Conservation (phyloP, 2,888 invertebrate species). For the Trachelus troglodyta region DNA sequence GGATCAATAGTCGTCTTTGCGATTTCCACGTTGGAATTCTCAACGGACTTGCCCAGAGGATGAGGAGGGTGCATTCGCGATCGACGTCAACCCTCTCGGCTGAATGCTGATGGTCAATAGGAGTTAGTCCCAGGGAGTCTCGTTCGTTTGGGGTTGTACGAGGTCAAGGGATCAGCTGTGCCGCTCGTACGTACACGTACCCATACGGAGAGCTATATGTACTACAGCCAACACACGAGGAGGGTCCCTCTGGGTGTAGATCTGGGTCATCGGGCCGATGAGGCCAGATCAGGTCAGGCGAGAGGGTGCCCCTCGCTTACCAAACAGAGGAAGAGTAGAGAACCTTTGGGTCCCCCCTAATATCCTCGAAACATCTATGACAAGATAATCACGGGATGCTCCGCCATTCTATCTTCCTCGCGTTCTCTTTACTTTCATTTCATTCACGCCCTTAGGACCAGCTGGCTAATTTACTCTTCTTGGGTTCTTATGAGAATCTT, state of each 20-base stretch:
- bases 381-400: slow-evolving; percentile 54
- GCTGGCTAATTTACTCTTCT: neutral
- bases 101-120: slow-evolving; percentile 2
- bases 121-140: slow-evolving; percentile 33
- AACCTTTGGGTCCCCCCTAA: slow-evolving; percentile 24
- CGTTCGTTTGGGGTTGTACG: slow-evolving; percentile 51
- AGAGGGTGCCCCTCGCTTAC: slow-evolving; percentile 53
- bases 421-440: neutral
- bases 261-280: slow-evolving; percentile 64
- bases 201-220: neutral
- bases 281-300: slow-evolving; percentile 47
- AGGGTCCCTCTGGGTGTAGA: slow-evolving; percentile 47
- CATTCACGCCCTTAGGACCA: neutral
- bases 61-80: neutral
- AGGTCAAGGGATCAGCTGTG: slow-evolving; percentile 61
- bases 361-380: slow-evolving; percentile 52
- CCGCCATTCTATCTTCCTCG: neutral
- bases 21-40: neutral
- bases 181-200: slow-evolving; percentile 23
- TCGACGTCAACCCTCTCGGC: neutral
- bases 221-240: slow-evolving; percentile 32
- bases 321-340: slow-evolving; percentile 41
- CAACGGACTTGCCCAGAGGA: neutral
- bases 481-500: neutral
- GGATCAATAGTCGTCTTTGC: neutral